A percentile compares a stretch with the other conserved stretches of the same genome.
These are phyloP conservation scores for Babylonia areolata DNA, from an alignment of 1,140 invertebrate species.

Conservation along the genomic window DNA sequence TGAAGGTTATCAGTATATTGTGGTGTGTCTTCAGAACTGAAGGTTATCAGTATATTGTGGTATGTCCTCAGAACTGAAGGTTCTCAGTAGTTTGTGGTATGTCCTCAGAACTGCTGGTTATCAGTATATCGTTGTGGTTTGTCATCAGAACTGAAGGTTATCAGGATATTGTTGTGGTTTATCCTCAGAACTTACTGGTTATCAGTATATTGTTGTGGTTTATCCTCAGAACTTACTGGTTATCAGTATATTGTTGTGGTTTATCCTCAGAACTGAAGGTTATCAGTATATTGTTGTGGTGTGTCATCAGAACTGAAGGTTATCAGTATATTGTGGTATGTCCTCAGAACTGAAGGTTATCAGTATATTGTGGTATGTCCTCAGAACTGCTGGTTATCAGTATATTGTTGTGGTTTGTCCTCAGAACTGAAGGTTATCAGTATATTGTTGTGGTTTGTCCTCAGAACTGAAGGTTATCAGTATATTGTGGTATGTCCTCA, in stretches of 20 bases:
- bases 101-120: no score
- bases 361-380: no score
- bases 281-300: background rate
- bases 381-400: background rate
- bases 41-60: background rate
- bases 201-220: no score
- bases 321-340: background rate
- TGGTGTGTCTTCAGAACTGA: no score
- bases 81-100: no score
- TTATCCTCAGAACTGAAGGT: background rate
- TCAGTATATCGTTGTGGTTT: background rate
- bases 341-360: background rate
- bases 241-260: no score
- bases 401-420: background rate
- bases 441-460: no score
- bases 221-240: no score
- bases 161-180: no score
- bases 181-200: constrained; percentile 61
- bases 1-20: constrained; percentile 68
- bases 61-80: no score
- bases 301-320: background rate
- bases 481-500: background rate
- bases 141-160: constrained; percentile 64
- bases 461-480: background rate
- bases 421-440: background rate